A percentile compares a stretch with the other conserved stretches of the same genome.
These are phyloP conservation scores for Ammospiza caudacuta DNA, from an alignment of 2,113 vertebrate genomes.

Conservation along the genomic window DNA sequence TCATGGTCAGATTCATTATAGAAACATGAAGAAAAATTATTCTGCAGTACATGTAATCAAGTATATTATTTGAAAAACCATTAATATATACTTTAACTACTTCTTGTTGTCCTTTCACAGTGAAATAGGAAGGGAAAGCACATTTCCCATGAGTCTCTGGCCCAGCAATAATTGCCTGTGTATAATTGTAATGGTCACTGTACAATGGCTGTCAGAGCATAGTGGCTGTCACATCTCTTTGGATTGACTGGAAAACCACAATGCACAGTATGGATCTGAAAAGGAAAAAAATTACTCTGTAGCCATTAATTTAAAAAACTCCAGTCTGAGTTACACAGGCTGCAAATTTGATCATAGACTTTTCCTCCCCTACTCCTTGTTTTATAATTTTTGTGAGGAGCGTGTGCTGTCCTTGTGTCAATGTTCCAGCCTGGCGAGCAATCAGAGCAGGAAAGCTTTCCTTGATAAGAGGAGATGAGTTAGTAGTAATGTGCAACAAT, in stretches of 20 bases:
- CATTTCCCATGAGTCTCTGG: background rate
- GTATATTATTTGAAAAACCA: slow-evolving; percentile 58
- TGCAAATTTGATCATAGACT: background rate
- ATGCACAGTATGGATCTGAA: background rate
- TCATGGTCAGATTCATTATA: slow-evolving; percentile 67
- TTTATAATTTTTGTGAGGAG: background rate
- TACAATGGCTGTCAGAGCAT: background rate
- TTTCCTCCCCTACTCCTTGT: background rate
- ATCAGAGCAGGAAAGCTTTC: background rate
- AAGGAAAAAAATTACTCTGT: background rate
- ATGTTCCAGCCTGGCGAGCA: background rate
- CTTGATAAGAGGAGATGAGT: background rate
- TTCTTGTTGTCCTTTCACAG: background rate
- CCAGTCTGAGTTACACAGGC: background rate
- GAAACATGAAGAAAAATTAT: slow-evolving; percentile 65
- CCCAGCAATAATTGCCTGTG: background rate
- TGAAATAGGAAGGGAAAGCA: background rate
- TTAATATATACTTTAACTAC: slow-evolving; percentile 31
- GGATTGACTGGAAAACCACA: background rate
- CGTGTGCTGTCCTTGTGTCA: accelerated
- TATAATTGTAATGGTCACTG: background rate
- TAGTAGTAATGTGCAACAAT: background rate
- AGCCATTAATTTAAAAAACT: background rate
- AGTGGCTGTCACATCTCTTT: background rate
- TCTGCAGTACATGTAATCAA: slow-evolving; percentile 62